Evolutionary conservation across 2,888 invertebrate species (phyloP), one percentile per base, ranked within the genome.

Genomic region (Tuta absoluta): DNA sequence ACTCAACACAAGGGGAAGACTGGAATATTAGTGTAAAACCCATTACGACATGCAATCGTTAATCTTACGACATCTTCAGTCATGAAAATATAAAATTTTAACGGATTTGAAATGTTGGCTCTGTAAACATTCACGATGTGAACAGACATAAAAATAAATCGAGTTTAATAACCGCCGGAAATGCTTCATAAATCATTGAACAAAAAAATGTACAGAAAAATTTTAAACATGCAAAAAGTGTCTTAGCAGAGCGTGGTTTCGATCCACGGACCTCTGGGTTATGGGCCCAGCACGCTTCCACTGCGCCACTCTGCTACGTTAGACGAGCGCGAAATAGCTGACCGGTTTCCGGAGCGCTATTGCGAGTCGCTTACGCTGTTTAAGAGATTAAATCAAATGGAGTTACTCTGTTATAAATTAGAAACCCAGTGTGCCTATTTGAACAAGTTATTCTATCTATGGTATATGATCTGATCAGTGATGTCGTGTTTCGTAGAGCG

Each of bases 251-350:
- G 94, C 95, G 93, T 95, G 95, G 95, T 95, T 95, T 95, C 95
- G 95, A 95, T 95, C 95, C 95, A 96, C 96, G 95, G 95, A 96
- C 95, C 96, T 96, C 96, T 96, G 95, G 95, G 95, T 95, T 95
- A 95, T 95, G 95, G 94, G 95, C 95, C 95, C 94, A 93, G 93
- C 93, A 94, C 93, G 93, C 93, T 93, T 93, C 94, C 94, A 93
- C 93, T 94, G 94, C 94, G 93, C 94, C 93, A 93, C 93, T 93
- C 93, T 93, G 93, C 93, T 93, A 62, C 64, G 62, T 0, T 1
- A 0, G n/a, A 11, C 2, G 14, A 23, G 10, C 0, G 51, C 49
- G 63, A 64, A 63, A 64, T 67, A 62, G 33, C 8, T 10, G 12
- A 57, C 24, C 38, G 38, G 58, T 14, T 49, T 57, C 28, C 62